Evolutionary conservation across 2,888 invertebrate genomes (phyloP), one percentile per base, ranked within the genome.

Genomic region (Boloria euphrosyne): DNA sequence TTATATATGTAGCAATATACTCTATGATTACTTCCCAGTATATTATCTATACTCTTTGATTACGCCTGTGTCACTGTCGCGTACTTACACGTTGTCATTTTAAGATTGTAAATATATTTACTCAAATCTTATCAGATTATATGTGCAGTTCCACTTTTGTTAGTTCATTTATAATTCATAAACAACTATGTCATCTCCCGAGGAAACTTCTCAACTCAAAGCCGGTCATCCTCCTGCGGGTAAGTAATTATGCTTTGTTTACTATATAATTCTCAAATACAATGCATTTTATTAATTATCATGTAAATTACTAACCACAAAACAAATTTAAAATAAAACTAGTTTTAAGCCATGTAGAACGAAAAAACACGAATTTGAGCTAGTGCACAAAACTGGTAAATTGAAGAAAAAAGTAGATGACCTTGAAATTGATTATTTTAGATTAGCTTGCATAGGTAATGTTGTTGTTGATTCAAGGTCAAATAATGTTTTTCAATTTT

Each of bases 171-270:
- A 38, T 58, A 38, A 49, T 49, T 38, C 22, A 5, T 67, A 22
- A 53, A 47, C 53, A 75, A 84, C 54, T 69, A 91, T 92, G 91
- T 91, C 91, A 73, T 86, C 91, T 13, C 77, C 85, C 44, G 91
- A 91, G 78, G 94, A 95, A 78, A 95, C 95, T 73, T 84, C 94
- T 65, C 95, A 96, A 85, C 93, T 96, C 49, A 96, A 97, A 82
- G 97, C 95, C 72, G 97, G 97, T 66, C 98, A 98, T 88, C 97
- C 97, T 74, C 97, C 97, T 78, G 98, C 98, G 93, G 96, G 98
- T 98, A 93, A 93, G 84, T 49, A 47, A 57, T 59, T 6, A 17
- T 27, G 46, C 27, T 57, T 57, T 57, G 57, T 57, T 59, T 64
- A 44, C 17, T 27, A 7, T 49, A 5, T 49, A 65, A 73, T 67